These are phyloP conservation scores for Lamellibrachia luymesi DNA, from an alignment of 1,140 invertebrate species.

Conservation along the genomic window DNA sequence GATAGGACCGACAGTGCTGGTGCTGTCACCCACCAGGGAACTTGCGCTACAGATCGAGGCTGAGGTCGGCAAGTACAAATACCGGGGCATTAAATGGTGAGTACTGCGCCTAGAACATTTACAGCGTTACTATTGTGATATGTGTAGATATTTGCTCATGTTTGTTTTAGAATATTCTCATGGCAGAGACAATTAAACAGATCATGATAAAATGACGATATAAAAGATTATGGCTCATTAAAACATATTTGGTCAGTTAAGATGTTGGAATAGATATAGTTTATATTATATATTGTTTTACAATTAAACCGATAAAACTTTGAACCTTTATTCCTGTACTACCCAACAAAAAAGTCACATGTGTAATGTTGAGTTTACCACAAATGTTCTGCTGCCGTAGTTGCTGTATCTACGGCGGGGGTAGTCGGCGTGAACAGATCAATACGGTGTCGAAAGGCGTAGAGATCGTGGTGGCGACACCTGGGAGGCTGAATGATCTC, in stretches of 20 bases:
- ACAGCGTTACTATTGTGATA: no score
- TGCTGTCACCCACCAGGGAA: constrained; percentile 87
- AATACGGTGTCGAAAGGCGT: constrained; percentile 70
- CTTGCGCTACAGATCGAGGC: constrained; percentile 86
- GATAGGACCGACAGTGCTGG: constrained; percentile 77
- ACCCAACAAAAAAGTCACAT: background rate
- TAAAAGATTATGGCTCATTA: no score
- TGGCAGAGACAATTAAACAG: no score
- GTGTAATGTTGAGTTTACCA: background rate
- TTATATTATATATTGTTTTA: no score
- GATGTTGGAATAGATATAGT: no score
- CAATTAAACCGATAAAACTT: no score
- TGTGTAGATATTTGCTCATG: no score
- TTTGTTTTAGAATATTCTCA: no score
- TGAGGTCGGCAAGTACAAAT: constrained; percentile 84
- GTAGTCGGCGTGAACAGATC: constrained; percentile 71
- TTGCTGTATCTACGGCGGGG: constrained; percentile 88
- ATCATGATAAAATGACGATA: no score
- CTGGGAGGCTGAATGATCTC: constrained; percentile 87
- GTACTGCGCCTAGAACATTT: background rate
- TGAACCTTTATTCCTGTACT: no score
- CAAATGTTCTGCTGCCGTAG: constrained; percentile 49
- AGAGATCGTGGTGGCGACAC: constrained; percentile 90
- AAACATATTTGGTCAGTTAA: no score
- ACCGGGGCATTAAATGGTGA: constrained; percentile 78